Evolutionary conservation across 2,888 invertebrate species (phyloP), one percentile per base, ranked within the genome.

Genomic region (Sepioteuthis lessoniana): DNA sequence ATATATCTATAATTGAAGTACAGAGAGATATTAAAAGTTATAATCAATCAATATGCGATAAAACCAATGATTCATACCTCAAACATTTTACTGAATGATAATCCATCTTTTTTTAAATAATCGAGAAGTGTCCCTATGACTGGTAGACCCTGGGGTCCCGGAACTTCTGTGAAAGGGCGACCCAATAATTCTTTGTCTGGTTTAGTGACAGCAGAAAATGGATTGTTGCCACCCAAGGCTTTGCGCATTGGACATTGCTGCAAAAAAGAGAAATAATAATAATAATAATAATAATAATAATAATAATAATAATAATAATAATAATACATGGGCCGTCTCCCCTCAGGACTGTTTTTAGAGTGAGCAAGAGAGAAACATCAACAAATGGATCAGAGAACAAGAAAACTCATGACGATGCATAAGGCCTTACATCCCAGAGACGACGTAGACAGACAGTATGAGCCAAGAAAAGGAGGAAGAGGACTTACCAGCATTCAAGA

Each of bases 51-150:
- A 76, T 76, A 8, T 8, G n/a, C 31, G n/a, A n/a, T 76, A 10
- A n/a, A 19, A n/a, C 10, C 7, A 37, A 94, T 38, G n/a, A 55
- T 31, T 90, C 95, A 90, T 95, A 97, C 97, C 96, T 97, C 96
- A 95, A 97, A 97, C 96, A 97, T 97, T 95, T 97, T 97, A 93
- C 95, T 95, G 94, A 97, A 97, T 94, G 95, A 95, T 37, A 96
- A 95, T 46, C 97, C 97, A 93, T 96, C 96, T 94, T 96, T 96
- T 94, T 97, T 96, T 91, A 96, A 95, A 94, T 97, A 97, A 47
- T 97, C 96, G 38, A 96, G 96, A 42, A 97, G 94, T 16, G 96
- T 96, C 76, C 97, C 97, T 5, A 97, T 95, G 7, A 96, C 50
- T 31, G 97, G 97, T 5, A 96, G 94, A 0, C 97, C 97, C 94